Evolutionary conservation across 2,113 vertebrate species (phyloP), one percentile per base, ranked within the genome.

Genomic region (Mesitornis unicolor): DNA sequence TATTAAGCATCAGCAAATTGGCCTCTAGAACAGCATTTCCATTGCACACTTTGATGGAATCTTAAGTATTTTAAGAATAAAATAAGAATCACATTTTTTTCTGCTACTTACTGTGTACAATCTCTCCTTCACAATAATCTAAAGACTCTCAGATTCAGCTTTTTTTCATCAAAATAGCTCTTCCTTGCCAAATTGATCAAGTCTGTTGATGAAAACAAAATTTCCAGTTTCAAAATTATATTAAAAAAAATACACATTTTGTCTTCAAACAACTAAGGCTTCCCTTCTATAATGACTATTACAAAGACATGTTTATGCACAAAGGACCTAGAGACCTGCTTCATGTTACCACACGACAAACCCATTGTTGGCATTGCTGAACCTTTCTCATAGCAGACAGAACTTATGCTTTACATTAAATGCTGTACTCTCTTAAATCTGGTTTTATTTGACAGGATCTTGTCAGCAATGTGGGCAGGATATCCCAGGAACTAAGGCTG

Each of bases 1-100:
- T 35, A 22, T 22, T 65, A 76, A 65, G 47, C 36, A 84, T 50
- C 13, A 28, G 13, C 50, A 53, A 50, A 22, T 69, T 9, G 28
- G 24, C 43, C 51, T 61, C 42, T 90, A 9, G 14, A 91, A 81
- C 73, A 84, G 28, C 3, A 24, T 74, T 71, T 67, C 31, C 64
- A 13, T 35, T 91, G 45, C 17, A 60, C 13, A 7, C 24, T 73
- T 36, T 57, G 15, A 54, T 69, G 50, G 48, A 80, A 12, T 56
- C 56, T 60, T 48, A 87, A 86, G 84, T 57, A 76, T 50, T 91
- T 89, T n/a, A 70, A 91, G 48, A 84, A 85, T 60, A 83, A 67
- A 80, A 43, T 50, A 47, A 65, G 31, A 83, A 73, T 42, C 9
- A 45, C 25, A 50, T 79, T 48, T 16, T 77, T 71, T 93, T 79